Conservation (phyloP, 2,113 vertebrate genomes). For the Chrysemys picta region DNA sequence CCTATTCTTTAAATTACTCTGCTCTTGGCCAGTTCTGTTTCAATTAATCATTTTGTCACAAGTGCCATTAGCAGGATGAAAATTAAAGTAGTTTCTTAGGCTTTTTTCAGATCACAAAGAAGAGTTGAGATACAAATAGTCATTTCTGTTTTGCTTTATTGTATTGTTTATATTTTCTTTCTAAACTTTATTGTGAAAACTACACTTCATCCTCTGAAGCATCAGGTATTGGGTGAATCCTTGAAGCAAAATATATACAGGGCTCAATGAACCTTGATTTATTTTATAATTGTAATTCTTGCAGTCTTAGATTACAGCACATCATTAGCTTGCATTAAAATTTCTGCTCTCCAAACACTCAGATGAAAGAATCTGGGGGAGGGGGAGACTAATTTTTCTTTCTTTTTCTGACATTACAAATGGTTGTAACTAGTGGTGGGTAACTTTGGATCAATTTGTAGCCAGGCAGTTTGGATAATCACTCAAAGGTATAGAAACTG, state of each 20-base stretch:
- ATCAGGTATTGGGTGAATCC: neutral
- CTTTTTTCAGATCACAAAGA: neutral
- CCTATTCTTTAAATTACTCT: conserved; percentile 2
- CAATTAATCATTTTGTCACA: conserved; percentile 50
- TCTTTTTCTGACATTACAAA: neutral
- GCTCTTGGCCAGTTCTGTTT: conserved; percentile 26
- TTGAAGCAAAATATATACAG: neutral
- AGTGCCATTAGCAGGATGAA: conserved; percentile 15
- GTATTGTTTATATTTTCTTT: neutral
- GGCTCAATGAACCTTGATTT: neutral
- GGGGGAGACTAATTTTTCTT: neutral
- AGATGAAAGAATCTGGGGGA: neutral
- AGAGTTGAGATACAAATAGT: neutral
- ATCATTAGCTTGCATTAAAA: neutral
- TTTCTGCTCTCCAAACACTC: neutral
- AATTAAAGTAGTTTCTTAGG: conserved; percentile 12
- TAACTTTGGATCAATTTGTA: neutral
- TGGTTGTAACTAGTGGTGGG: neutral
- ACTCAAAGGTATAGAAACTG: neutral
- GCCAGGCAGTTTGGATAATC: neutral
- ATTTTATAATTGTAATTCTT: neutral
- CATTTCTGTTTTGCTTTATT: neutral
- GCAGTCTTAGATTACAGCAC: neutral
- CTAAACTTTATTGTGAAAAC: neutral
- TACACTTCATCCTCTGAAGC: neutral